Base-by-base conservation (phyloP, 2,113 vertebrate genomes). In the Paedocypris sp. region DNA sequence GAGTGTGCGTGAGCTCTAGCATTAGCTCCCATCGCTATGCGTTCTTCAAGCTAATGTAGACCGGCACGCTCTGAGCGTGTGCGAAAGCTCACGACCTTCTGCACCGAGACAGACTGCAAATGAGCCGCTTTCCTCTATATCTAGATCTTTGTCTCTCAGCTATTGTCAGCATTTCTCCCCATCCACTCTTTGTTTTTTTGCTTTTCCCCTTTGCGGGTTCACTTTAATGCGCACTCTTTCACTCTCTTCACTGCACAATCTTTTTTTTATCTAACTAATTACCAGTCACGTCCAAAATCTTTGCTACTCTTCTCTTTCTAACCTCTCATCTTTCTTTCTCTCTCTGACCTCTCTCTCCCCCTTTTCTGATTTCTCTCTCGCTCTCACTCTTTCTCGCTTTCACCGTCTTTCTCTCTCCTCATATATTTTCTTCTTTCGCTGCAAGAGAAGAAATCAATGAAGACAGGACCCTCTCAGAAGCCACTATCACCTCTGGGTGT, bases 21-120 rank as follows among this genome's bases (percentile, higher is more conserved):
- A 6, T 49, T 59, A 60, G 60, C 64, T 3, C 39, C 1, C 15
- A 15, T 31, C 4, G 49, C 60, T 63, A 63, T 41, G 38, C 29
- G 46, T 38, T 48, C 57, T 58, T 51, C 49, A 77, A 75, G 79
- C 77, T 77, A 79, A 80, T 72, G 62, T 75, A 77, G 74, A 68
- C 75, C 62, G 73, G 77, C 82, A 81, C 77, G 70, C 71, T 83
- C 74, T 75, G 26, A 75, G 77, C 78, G 73, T 79, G 78, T 82
- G 80, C 77, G 72, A 28, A 45, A 68, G 57, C 72, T 80, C 77
- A 43, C 66, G 67, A 71, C 67, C 52, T 47, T 50, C 66, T 67
- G 49, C 47, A 69, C 71, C 52, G 28, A 50, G 56, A 79, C 52
- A 60, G 71, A 75, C 68, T 80, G 75, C 72, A 78, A 81, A 83